Percentiles rank a stretch among this genome's conserved stretches.
Conservation (phyloP, 2,888 invertebrate genomes). For the Argyresthia goedartella region DNA sequence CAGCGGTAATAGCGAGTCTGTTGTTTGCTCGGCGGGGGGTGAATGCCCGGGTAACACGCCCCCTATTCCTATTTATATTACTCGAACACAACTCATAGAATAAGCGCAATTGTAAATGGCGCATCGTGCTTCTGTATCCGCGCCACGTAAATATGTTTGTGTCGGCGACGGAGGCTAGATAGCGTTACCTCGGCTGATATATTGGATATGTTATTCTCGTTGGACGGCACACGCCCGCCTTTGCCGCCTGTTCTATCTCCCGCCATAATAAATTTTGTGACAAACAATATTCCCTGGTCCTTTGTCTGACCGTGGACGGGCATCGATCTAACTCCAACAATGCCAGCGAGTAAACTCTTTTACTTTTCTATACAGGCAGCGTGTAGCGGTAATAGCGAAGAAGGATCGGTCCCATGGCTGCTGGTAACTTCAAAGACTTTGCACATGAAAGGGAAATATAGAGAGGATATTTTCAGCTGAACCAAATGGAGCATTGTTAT, state of each 20-base stretch:
- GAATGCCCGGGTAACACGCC: constrained; percentile 23
- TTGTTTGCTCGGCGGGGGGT: constrained; percentile 18
- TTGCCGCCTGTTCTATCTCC: constrained; percentile 28
- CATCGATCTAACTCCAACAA: constrained; percentile 44
- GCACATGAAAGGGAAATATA: too few relatives aligned
- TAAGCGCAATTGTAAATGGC: constrained; percentile 9
- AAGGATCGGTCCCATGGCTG: too few relatives aligned
- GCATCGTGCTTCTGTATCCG: neutral
- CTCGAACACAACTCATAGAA: constrained; percentile 15
- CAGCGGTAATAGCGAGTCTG: constrained; percentile 14
- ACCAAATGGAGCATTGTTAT: too few relatives aligned
- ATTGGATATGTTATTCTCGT: constrained; percentile 33
- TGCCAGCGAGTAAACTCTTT: constrained; percentile 11
- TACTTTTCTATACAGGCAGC: too few relatives aligned
- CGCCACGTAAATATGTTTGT: constrained; percentile 46
- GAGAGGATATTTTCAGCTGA: too few relatives aligned
- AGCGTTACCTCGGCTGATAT: constrained; percentile 31
- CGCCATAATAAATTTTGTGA: constrained; percentile 63
- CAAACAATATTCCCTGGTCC: constrained; percentile 63
- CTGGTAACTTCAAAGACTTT: too few relatives aligned
- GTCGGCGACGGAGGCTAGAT: constrained; percentile 18
- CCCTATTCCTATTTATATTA: constrained; percentile 4
- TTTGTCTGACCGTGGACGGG: constrained; percentile 47
- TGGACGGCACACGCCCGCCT: constrained; percentile 7
- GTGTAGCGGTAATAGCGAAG: too few relatives aligned